Conservation (phyloP, 1,140 invertebrate genomes). For the Heliconius melpomene region DNA sequence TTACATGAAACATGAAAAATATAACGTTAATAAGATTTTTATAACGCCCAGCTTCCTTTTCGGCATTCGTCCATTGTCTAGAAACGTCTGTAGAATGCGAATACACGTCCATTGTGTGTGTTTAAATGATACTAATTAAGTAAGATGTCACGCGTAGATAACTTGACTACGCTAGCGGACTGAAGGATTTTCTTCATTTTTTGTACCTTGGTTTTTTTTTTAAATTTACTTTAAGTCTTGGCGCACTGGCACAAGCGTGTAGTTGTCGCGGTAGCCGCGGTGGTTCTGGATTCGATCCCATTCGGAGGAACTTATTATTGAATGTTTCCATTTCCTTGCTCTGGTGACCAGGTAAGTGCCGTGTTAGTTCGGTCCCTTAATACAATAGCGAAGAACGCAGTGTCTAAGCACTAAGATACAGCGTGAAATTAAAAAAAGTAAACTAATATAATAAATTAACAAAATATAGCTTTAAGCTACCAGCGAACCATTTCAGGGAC, state of each 20-base stretch:
- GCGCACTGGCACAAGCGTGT: too few relatives aligned
- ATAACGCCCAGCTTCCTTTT: background rate
- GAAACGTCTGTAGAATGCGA: background rate
- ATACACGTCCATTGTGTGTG: background rate
- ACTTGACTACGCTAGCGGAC: background rate
- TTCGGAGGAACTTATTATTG: background rate
- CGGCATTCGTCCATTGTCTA: background rate
- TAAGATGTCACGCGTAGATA: constrained; percentile 3
- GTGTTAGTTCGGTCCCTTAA: too few relatives aligned
- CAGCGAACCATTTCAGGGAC: background rate
- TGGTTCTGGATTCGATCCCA: too few relatives aligned
- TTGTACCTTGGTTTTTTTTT: background rate
- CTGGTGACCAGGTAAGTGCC: background rate
- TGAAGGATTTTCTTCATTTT: background rate
- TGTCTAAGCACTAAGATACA: too few relatives aligned
- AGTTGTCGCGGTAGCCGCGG: too few relatives aligned
- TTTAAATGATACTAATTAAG: constrained; percentile 10
- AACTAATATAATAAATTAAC: background rate
- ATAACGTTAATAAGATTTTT: background rate
- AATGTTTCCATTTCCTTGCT: too few relatives aligned
- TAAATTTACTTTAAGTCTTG: too few relatives aligned
- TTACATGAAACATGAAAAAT: background rate
- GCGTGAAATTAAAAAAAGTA: too few relatives aligned
- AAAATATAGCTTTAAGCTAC: background rate
- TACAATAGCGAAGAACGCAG: too few relatives aligned